Evolutionary conservation across 2,113 vertebrate genomes (phyloP).

Genomic region (Hymenochirus boettgeri): DNA sequence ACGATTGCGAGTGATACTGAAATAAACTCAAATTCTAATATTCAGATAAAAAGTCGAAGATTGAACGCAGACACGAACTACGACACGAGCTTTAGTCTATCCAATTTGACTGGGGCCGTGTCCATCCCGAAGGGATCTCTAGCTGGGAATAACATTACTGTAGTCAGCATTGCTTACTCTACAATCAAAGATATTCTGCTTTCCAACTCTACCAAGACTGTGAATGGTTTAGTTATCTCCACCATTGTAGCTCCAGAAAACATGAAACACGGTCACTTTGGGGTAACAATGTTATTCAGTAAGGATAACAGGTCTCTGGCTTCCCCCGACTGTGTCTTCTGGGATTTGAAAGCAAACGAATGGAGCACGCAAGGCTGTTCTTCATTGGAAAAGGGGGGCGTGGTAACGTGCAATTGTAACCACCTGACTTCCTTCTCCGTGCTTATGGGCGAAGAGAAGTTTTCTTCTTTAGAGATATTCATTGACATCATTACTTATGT

Average conservation of each 20-base stretch:
- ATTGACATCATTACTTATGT: conserved; percentile 59
- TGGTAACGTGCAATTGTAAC: conserved; percentile 62
- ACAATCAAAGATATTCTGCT: conserved; percentile 58
- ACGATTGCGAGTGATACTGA: conserved; percentile 23
- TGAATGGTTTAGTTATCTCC: conserved; percentile 64
- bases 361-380: conserved; percentile 59
- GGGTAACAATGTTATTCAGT: conserved; percentile 63
- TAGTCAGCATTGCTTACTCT: conserved; percentile 63
- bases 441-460: conserved; percentile 66
- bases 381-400: rapidly evolving
- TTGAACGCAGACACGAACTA: conserved; percentile 29
- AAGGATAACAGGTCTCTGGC: conserved; percentile 33
- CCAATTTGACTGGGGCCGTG: conserved; percentile 51
- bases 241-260: conserved; percentile 52
- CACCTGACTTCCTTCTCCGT: conserved; percentile 81
- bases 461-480: conserved; percentile 13
- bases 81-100: conserved; percentile 45
- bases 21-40: conserved; percentile 33
- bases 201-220: rapidly evolving
- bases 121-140: conserved; percentile 41
- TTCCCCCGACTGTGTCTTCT: conserved; percentile 62
- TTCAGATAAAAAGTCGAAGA: conserved; percentile 52
- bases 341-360: conserved; percentile 52
- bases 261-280: not conserved
- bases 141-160: conserved; percentile 4